These are phyloP conservation scores for Rhinogobius similis DNA, from an alignment of 2,113 vertebrate species.

Conservation along the genomic window DNA sequence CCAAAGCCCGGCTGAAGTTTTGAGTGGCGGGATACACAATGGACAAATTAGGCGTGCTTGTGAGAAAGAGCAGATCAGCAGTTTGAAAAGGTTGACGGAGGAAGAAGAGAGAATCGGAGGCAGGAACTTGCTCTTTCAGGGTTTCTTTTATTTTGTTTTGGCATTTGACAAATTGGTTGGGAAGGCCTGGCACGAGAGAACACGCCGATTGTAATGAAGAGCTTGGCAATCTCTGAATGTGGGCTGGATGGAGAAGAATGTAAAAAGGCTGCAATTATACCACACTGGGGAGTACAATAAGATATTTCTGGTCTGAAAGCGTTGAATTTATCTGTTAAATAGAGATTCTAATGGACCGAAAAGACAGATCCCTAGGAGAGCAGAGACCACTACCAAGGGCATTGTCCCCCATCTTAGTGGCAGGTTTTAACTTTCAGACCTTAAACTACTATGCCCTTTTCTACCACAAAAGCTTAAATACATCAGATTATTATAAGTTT, in stretches of 20 bases:
- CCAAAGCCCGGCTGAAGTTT: conserved; percentile 18
- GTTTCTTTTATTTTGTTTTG: conserved; percentile 35
- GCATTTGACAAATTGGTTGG: conserved; percentile 37
- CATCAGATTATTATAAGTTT: neutral
- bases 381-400: neutral
- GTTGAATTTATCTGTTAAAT: neutral
- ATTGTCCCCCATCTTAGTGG: no score
- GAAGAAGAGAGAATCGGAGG: conserved; percentile 6
- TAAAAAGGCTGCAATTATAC: neutral
- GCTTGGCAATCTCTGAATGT: neutral
- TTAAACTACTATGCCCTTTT: neutral
- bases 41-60: conserved; percentile 38
- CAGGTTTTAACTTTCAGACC: neutral
- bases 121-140: conserved; percentile 21
- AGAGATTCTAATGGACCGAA: neutral
- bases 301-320: neutral
- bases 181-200: conserved; percentile 15
- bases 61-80: conserved; percentile 50
- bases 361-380: neutral
- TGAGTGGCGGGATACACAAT: conserved; percentile 38
- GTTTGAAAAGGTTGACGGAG: conserved; percentile 50
- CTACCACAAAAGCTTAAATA: neutral
- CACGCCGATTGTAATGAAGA: conserved; percentile 13
- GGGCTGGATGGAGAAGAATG: neutral
- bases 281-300: conserved; percentile 5